phyloP scores from a whole-genome alignment of 2,888 invertebrate species.

The Lithophane ornitopus region DNA sequence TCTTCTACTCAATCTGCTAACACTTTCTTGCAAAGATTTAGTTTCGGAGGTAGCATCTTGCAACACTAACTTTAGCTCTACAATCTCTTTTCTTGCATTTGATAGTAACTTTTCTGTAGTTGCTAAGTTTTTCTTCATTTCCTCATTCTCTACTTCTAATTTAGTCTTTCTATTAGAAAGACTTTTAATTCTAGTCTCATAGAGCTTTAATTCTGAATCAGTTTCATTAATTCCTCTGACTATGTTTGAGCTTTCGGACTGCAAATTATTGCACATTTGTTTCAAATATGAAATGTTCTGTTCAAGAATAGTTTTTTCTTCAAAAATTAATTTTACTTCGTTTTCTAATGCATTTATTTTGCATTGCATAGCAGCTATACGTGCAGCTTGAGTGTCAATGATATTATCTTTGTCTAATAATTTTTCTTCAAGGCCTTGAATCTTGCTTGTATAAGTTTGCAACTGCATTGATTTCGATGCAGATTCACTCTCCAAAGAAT shows the following conservation, averaged over 20 bases:
- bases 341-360: slow-evolving; percentile 84
- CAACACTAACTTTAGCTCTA: slow-evolving; percentile 91
- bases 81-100: slow-evolving; percentile 93
- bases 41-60: slow-evolving; percentile 92
- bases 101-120: slow-evolving; percentile 91
- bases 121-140: slow-evolving; percentile 90
- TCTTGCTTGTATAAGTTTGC: slow-evolving; percentile 85
- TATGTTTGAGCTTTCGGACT: slow-evolving; percentile 76
- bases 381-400: slow-evolving; percentile 83
- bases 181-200: slow-evolving; percentile 86
- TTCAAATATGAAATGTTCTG: slow-evolving; percentile 86
- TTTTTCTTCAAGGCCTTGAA: slow-evolving; percentile 92
- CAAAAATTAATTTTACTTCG: slow-evolving; percentile 85
- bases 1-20: slow-evolving; percentile 79
- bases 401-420: slow-evolving; percentile 86
- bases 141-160: slow-evolving; percentile 92
- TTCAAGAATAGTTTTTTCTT: slow-evolving; percentile 85
- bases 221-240: slow-evolving; percentile 75
- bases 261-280: slow-evolving; percentile 85
- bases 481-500: slow-evolving; percentile 94
- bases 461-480: slow-evolving; percentile 92
- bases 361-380: slow-evolving; percentile 82
- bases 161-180: slow-evolving; percentile 90
- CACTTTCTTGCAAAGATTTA: slow-evolving; percentile 89
- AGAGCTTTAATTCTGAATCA: slow-evolving; percentile 85